Percentiles rank a stretch among this genome's conserved stretches.
These are phyloP conservation scores for Rhagoletis pomonella DNA, from an alignment of 1,140 invertebrate species.

Conservation along the genomic window DNA sequence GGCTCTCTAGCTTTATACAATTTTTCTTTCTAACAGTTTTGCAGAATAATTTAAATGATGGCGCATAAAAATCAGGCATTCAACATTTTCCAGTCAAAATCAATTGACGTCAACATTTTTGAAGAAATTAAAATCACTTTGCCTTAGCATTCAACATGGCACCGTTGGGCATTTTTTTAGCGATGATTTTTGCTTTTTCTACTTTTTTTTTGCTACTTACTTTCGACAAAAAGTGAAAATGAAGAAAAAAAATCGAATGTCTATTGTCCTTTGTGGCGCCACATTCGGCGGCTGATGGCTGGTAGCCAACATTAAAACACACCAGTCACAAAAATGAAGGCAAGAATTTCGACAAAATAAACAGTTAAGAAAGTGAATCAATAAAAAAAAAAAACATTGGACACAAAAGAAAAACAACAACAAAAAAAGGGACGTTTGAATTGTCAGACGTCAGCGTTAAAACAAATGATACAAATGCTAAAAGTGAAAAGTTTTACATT, in stretches of 20 bases:
- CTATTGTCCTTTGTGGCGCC: conserved; percentile 42
- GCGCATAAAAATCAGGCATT: not conserved
- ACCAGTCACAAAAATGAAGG: conserved; percentile 30
- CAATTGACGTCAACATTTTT: not conserved
- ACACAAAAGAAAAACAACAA: not conserved
- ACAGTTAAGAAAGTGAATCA: not conserved
- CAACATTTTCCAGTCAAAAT: conserved; percentile 23
- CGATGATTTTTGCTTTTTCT: not conserved
- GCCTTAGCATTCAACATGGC: not conserved
- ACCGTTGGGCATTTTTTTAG: conserved; percentile 23
- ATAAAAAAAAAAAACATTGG: not conserved
- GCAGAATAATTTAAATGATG: conserved; percentile 25
- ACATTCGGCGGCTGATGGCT: conserved; percentile 34
- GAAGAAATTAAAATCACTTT: not conserved
- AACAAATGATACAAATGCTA: conserved; percentile 22
- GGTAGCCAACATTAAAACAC: conserved; percentile 27
- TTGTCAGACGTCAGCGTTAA: not conserved
- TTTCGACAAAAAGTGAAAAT: not conserved
- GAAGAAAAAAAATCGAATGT: not conserved
- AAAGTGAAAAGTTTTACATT: conserved; percentile 39
- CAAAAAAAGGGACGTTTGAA: not conserved
- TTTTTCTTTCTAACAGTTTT: not conserved
- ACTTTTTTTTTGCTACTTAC: not conserved
- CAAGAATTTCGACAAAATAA: conserved; percentile 7
- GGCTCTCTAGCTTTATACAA: not conserved